Evolutionary conservation across 1,140 invertebrate species (phyloP).

Genomic region (Drosophila trapezifrons): DNA sequence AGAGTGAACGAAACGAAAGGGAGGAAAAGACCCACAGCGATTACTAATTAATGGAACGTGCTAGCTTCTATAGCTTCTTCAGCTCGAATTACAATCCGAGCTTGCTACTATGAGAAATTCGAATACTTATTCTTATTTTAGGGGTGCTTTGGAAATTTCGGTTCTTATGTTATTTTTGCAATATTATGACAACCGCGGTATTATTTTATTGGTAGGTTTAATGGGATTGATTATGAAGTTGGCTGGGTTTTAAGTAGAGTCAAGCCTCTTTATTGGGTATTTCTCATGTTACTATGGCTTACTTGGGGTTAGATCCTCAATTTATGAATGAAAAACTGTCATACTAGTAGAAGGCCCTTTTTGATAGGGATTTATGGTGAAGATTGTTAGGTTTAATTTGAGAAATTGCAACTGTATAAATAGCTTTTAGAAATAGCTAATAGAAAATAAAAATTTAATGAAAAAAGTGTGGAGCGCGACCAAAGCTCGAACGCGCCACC

Average conservation of each 20-base stretch:
- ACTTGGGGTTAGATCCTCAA: neutral
- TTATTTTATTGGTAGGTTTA: neutral
- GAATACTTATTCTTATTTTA: neutral
- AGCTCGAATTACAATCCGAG: constrained; percentile 6
- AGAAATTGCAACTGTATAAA: too few relatives aligned
- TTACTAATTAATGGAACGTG: constrained; percentile 48
- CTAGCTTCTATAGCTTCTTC: constrained; percentile 18
- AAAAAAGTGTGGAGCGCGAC: too few relatives aligned
- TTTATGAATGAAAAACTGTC: too few relatives aligned
- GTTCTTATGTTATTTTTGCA: constrained; percentile 2
- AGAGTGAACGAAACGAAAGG: neutral
- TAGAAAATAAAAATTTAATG: too few relatives aligned
- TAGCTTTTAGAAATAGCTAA: too few relatives aligned
- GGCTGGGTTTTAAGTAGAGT: neutral
- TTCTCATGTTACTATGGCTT: neutral
- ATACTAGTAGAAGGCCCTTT: too few relatives aligned
- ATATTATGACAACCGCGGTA: neutral
- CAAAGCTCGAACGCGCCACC: too few relatives aligned
- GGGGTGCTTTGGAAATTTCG: neutral
- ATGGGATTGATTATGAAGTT: neutral
- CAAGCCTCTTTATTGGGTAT: neutral
- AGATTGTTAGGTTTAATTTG: too few relatives aligned
- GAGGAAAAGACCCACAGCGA: constrained; percentile 2
- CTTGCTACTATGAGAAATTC: neutral
- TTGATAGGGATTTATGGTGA: too few relatives aligned